These are phyloP conservation scores for Phoronis australis DNA, from an alignment of 2,888 invertebrate species.

Conservation along the genomic window DNA sequence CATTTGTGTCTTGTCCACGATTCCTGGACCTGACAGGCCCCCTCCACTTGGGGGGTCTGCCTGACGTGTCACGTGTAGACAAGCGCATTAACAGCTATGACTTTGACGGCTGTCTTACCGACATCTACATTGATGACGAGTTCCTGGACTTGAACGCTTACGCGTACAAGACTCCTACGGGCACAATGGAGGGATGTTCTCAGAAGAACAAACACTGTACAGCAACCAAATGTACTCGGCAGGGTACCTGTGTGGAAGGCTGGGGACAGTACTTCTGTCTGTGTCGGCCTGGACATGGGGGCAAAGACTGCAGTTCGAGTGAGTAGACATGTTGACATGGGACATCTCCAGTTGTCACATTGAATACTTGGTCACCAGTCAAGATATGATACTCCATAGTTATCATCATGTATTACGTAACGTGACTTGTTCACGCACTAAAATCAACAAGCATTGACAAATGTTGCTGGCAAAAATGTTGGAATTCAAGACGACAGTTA, in stretches of 20 bases:
- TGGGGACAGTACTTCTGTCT: constrained; percentile 86
- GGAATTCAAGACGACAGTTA: too few relatives aligned
- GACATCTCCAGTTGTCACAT: too few relatives aligned
- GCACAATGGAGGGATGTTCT: constrained; percentile 79
- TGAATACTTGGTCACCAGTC: too few relatives aligned
- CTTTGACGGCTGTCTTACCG: constrained; percentile 85
- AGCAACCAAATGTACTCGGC: too few relatives aligned
- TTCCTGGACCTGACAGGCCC: constrained; percentile 88
- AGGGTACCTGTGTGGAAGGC: constrained; percentile 71
- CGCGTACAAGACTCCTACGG: constrained; percentile 29
- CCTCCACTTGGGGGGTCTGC: constrained; percentile 84
- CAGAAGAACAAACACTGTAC: constrained; percentile 77
- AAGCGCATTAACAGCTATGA: constrained; percentile 56
- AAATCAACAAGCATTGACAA: too few relatives aligned
- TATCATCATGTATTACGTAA: too few relatives aligned
- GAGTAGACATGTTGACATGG: too few relatives aligned
- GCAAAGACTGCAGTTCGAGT: constrained; percentile 83
- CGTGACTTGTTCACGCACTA: too few relatives aligned
- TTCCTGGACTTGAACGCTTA: constrained; percentile 73
- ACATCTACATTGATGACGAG: constrained; percentile 77
- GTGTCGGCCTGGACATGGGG: constrained; percentile 72
- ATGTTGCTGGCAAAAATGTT: too few relatives aligned
- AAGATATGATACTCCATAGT: too few relatives aligned
- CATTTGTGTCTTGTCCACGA: constrained; percentile 59
- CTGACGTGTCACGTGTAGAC: constrained; percentile 50